phyloP scores from a whole-genome alignment of 2,888 invertebrate species.

The Corbicula japonica region DNA sequence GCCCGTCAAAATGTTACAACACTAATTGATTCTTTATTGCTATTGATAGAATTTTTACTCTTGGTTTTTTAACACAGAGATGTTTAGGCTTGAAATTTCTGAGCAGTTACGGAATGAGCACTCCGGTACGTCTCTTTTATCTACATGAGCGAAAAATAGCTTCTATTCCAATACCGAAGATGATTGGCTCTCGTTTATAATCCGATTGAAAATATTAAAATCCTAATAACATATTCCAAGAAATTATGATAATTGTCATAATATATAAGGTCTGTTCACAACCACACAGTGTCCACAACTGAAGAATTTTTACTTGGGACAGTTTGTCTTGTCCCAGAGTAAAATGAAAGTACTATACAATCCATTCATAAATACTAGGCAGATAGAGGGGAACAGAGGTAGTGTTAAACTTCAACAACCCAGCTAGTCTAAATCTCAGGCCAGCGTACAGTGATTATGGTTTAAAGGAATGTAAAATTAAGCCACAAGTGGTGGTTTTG shows the following conservation, averaged over 20 bases:
- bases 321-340: constrained; percentile 55
- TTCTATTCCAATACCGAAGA: constrained; percentile 22
- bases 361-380: constrained; percentile 65
- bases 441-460: constrained; percentile 25
- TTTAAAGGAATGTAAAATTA: constrained; percentile 30
- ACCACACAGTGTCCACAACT: constrained; percentile 49
- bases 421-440: background rate
- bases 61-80: too few species aligned
- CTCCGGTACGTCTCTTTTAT: too few species aligned
- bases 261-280: constrained; percentile 40
- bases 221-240: constrained; percentile 15
- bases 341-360: constrained; percentile 65
- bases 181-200: constrained; percentile 27
- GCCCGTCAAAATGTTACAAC: constrained; percentile 9
- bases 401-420: constrained; percentile 18
- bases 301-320: constrained; percentile 51
- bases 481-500: constrained; percentile 53
- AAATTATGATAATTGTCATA: constrained; percentile 36
- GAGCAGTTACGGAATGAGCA: too few species aligned
- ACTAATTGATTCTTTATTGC: constrained; percentile 23
- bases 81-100: too few species aligned
- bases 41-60: too few species aligned
- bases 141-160: too few species aligned
- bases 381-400: constrained; percentile 55
- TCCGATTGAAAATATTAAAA: constrained; percentile 31